phyloP scores from a whole-genome alignment of 2,888 invertebrate genomes.

The Lepidocyrtoides sp. region DNA sequence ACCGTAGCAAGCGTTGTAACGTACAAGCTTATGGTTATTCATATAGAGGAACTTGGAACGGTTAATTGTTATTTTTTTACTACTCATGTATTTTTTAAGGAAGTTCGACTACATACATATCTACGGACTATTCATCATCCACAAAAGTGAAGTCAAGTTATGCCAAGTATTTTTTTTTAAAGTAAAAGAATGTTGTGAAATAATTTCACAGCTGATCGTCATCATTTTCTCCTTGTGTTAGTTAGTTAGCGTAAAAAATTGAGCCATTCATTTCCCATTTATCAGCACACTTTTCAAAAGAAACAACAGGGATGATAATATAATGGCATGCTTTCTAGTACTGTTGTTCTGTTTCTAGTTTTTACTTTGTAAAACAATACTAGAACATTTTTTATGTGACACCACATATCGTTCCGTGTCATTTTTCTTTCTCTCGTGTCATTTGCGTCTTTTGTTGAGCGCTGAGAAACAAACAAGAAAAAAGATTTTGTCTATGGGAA shows the following conservation, averaged over 20 bases:
- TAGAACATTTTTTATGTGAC: constrained; percentile 51
- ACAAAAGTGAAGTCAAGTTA: neutral
- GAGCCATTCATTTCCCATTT: constrained; percentile 49
- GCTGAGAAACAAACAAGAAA: neutral
- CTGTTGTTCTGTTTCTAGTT: neutral
- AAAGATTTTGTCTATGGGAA: neutral
- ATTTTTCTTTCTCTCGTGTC: constrained; percentile 56
- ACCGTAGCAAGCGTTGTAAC: no score
- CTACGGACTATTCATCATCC: constrained; percentile 19
- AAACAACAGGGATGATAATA: neutral
- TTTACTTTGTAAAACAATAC: constrained; percentile 46
- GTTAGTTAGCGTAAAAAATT: constrained; percentile 32
- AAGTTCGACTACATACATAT: neutral
- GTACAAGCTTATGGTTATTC: no score
- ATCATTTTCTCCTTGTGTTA: neutral
- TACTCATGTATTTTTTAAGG: no score
- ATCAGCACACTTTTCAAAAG: constrained; percentile 7
- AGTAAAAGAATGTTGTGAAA: constrained; percentile 62
- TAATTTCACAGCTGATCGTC: constrained; percentile 69
- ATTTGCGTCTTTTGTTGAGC: constrained; percentile 6
- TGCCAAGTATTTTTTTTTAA: constrained; percentile 28
- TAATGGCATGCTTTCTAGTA: neutral
- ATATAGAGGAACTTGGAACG: no score
- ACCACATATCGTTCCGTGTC: constrained; percentile 50
- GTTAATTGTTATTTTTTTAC: no score